Evolutionary conservation across 2,113 vertebrate genomes (phyloP).

Genomic region (Oreotrochilus melanogaster): DNA sequence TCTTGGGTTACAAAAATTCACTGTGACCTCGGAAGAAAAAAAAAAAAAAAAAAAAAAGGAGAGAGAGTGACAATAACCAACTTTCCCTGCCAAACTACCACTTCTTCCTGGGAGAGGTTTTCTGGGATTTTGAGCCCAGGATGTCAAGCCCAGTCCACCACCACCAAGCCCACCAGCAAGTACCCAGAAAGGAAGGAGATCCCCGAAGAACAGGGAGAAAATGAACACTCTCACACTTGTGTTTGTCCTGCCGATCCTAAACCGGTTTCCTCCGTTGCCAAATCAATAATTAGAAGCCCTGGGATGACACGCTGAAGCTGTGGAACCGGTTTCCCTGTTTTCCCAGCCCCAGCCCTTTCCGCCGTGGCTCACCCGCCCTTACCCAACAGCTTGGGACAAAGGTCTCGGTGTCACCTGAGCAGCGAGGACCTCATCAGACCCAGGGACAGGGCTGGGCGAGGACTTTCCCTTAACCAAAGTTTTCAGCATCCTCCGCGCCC

Average conservation of each 20-base stretch:
- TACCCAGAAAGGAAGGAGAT: neutral
- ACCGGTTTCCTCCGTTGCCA: neutral
- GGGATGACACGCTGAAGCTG: neutral
- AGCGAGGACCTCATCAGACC: neutral
- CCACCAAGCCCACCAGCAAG: neutral
- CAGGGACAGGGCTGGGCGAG: neutral
- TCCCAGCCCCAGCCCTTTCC: neutral
- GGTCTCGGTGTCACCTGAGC: neutral
- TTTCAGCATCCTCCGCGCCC: too few species aligned
- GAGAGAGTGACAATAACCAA: neutral
- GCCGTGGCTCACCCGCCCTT: neutral
- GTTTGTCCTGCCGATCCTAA: neutral
- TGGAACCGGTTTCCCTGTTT: slow-evolving; percentile 2
- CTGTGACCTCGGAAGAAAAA: too few species aligned
- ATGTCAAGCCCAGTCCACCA: neutral
- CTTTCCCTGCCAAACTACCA: neutral
- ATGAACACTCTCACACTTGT: neutral
- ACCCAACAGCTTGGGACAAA: neutral
- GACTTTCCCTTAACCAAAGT: fast-evolving
- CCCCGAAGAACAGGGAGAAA: fast-evolving
- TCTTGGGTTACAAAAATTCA: neutral
- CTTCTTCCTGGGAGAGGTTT: neutral
- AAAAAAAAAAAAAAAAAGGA: too few species aligned
- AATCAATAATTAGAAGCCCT: neutral
- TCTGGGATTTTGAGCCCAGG: neutral